Evolutionary conservation across 2,113 vertebrate species (phyloP).

Genomic region (Zapus hudsonius): DNA sequence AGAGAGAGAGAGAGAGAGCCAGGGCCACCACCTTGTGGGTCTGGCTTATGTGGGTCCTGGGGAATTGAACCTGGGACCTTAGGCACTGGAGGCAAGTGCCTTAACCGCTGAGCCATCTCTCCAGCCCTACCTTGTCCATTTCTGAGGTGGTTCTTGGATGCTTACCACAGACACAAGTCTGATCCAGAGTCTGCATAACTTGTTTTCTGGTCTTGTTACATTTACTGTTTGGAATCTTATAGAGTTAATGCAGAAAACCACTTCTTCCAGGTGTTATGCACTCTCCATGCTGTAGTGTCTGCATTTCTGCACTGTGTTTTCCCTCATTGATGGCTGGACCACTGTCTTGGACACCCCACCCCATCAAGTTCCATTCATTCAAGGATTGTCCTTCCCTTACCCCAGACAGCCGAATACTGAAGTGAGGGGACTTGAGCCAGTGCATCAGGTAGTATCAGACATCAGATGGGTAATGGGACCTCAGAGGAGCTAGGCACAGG

Average conservation of each 20-base stretch:
- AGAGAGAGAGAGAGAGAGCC: too few species aligned
- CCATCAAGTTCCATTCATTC: not conserved
- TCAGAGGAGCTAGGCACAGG: not conserved
- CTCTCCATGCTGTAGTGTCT: not conserved
- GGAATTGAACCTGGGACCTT: too few species aligned
- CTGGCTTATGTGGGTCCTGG: too few species aligned
- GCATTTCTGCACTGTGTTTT: not conserved
- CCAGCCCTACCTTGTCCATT: too few species aligned
- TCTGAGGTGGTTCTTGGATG: not conserved
- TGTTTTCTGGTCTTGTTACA: not conserved
- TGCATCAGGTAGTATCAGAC: not conserved
- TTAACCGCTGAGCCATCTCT: too few species aligned
- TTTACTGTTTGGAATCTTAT: not conserved
- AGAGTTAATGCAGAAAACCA: not conserved
- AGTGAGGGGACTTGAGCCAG: not conserved
- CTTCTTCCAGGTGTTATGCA: not conserved
- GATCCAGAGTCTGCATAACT: not conserved
- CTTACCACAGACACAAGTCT: conserved; percentile 12
- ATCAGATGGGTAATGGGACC: not conserved
- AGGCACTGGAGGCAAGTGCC: too few species aligned
- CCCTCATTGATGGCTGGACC: not conserved
- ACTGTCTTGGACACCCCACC: not conserved
- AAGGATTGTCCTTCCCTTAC: not conserved
- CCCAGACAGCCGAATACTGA: not conserved
- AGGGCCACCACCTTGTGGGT: too few species aligned